Evolutionary conservation across 53 echinoderm and acorn worm species (phyloP).

Genomic region (Hippasteria phrygiana): DNA sequence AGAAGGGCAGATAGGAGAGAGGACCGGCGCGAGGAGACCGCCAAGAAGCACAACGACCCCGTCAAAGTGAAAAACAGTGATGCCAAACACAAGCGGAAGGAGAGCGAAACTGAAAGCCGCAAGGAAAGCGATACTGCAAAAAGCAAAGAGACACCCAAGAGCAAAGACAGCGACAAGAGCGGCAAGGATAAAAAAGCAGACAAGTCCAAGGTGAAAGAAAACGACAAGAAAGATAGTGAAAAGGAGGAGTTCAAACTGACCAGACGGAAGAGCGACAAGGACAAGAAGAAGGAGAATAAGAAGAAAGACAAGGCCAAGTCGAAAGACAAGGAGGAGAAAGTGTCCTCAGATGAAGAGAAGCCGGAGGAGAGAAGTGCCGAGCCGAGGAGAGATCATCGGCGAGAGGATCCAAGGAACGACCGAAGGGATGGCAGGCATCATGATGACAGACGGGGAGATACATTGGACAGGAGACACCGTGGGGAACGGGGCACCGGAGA

Average conservation of each 20-base stretch:
- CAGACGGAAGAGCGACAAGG: conserved; percentile 54
- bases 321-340: conserved; percentile 49
- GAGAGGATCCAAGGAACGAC: conserved; percentile 26
- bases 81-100: conserved; percentile 27
- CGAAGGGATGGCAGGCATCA: conserved; percentile 28
- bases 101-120: conserved; percentile 36
- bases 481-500: conserved; percentile 34
- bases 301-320: conserved; percentile 11
- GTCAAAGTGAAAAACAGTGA: conserved; percentile 46
- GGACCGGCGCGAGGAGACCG: conserved; percentile 23
- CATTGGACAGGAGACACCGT: conserved; percentile 40
- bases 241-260: conserved; percentile 44
- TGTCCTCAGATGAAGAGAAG: conserved; percentile 36
- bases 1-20: conserved; percentile 64
- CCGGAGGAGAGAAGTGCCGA: conserved; percentile 38
- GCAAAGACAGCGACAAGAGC: conserved; percentile 53
- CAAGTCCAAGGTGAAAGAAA: conserved; percentile 29
- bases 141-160: conserved; percentile 17
- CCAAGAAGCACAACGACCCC: conserved; percentile 57
- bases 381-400: conserved; percentile 41
- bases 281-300: conserved; percentile 50
- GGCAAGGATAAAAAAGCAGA: conserved; percentile 58
- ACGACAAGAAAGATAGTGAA: conserved; percentile 21
- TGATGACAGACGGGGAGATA: conserved; percentile 37
- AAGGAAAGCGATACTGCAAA: conserved; percentile 33